Percentiles rank a stretch among this genome's conserved stretches.
Evolutionary conservation across 2,888 invertebrate species (phyloP).

Genomic region (Blomia tropicalis): DNA sequence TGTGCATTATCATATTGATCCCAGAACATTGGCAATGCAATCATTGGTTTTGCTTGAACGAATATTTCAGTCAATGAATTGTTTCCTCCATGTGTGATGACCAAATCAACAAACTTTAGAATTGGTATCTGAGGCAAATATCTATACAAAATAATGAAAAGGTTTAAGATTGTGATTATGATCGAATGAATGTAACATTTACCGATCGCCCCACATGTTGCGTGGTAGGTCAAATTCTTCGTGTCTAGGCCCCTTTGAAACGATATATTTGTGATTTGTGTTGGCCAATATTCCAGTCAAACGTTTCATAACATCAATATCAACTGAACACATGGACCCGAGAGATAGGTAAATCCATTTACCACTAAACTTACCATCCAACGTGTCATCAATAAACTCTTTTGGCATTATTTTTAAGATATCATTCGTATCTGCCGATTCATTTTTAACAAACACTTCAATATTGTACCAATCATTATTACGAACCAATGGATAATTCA

Average conservation of each 20-base stretch:
- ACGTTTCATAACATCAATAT: slow-evolving; percentile 1
- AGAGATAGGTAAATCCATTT: slow-evolving; percentile 7
- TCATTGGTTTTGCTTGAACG: slow-evolving; percentile 10
- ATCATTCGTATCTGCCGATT: not conserved
- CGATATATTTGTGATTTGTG: slow-evolving; percentile 6
- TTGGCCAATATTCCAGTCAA: not conserved
- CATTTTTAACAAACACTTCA: not conserved
- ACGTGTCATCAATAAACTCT: not conserved
- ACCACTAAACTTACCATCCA: not conserved
- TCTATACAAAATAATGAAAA: not conserved
- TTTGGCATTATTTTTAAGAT: not conserved
- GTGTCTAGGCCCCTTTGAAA: not conserved
- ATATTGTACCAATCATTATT: not conserved
- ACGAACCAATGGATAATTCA: not conserved
- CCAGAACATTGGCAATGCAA: slow-evolving; percentile 11
- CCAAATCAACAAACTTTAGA: slow-evolving; percentile 4
- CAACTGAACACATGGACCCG: not conserved
- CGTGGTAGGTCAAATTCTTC: not conserved
- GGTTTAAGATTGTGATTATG: not conserved
- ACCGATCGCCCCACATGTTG: not conserved
- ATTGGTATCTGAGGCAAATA: not conserved
- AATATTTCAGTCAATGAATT: slow-evolving; percentile 12
- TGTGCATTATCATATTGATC: slow-evolving; percentile 22
- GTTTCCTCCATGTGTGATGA: slow-evolving; percentile 22
- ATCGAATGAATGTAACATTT: no score